Conservation (phyloP, 2,888 invertebrate genomes). For the Neoascia interrupta region DNA sequence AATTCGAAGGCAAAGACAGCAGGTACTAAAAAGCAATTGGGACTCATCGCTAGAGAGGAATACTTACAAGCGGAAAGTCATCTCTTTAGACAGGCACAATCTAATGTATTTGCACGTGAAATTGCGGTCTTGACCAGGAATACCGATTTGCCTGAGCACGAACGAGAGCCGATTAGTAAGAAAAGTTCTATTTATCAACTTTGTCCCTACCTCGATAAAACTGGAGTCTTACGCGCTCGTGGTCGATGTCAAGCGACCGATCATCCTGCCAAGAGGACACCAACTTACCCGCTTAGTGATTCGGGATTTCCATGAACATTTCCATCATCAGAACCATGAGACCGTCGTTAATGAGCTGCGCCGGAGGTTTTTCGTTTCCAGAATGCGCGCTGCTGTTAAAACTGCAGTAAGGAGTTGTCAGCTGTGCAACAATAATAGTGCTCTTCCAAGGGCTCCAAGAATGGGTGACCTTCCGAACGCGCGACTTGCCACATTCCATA, state of each 20-base stretch:
- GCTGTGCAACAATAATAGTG: slow-evolving; percentile 13
- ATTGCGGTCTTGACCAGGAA: background rate
- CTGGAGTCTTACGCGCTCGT: slow-evolving; percentile 23
- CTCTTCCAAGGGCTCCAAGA: background rate
- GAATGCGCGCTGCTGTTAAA: slow-evolving; percentile 3
- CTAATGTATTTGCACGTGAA: background rate
- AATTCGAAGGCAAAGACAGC: background rate
- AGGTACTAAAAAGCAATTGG: no score
- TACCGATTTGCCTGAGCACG: background rate
- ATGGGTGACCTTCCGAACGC: slow-evolving; percentile 16
- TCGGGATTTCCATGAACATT: slow-evolving; percentile 38
- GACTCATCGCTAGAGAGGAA: background rate
- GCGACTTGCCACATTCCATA: slow-evolving; percentile 5
- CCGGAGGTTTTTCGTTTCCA: slow-evolving; percentile 8
- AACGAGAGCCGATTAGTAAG: background rate
- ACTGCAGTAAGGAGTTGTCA: background rate
- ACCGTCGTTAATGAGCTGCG: slow-evolving; percentile 29
- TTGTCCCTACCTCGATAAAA: slow-evolving; percentile 27
- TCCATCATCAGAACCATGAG: slow-evolving; percentile 15
- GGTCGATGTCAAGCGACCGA: slow-evolving; percentile 41
- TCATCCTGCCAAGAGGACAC: slow-evolving; percentile 21
- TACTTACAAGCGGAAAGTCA: background rate
- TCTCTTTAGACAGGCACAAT: background rate
- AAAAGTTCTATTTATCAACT: slow-evolving; percentile 21
- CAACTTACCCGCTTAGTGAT: background rate